Evolutionary conservation across 1,140 invertebrate genomes (phyloP).

Genomic region (Temnothorax curvispinosus): DNA sequence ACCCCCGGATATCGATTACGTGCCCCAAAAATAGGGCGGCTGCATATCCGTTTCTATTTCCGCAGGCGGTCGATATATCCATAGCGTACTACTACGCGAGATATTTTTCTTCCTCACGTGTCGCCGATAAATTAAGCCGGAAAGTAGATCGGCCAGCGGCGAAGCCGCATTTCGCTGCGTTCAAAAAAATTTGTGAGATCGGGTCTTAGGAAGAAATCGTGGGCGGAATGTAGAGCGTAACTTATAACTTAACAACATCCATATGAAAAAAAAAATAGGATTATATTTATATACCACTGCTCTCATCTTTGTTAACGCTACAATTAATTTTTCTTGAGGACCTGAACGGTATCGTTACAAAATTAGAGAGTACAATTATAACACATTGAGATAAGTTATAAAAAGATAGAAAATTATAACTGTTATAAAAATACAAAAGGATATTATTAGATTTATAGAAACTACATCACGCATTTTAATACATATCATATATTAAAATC

Average conservation of each 20-base stretch:
- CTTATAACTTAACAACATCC: background rate
- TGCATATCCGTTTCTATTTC: slow-evolving; percentile 75
- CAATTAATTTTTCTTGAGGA: background rate
- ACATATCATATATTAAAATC: background rate
- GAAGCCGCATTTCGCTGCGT: slow-evolving; percentile 32
- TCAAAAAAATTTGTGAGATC: slow-evolving; percentile 27
- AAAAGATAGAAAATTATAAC: background rate
- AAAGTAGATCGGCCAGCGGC: slow-evolving; percentile 18
- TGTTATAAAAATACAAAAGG: background rate
- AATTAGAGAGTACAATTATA: background rate
- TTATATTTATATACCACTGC: background rate
- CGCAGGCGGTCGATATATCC: slow-evolving; percentile 57
- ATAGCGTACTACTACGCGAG: slow-evolving; percentile 43
- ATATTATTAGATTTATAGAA: background rate
- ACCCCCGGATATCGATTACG: slow-evolving; percentile 61
- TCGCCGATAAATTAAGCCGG: slow-evolving; percentile 71
- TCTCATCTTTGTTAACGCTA: background rate
- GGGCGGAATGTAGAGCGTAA: background rate
- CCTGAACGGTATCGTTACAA: background rate
- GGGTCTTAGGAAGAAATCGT: background rate
- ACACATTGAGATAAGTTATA: background rate
- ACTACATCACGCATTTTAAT: background rate
- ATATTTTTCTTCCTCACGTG: slow-evolving; percentile 73
- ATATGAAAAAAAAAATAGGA: background rate
- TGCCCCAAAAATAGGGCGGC: slow-evolving; percentile 68